Base-by-base conservation (phyloP, 2,797 vertebrate genomes). In the Sebastes reedi region DNA sequence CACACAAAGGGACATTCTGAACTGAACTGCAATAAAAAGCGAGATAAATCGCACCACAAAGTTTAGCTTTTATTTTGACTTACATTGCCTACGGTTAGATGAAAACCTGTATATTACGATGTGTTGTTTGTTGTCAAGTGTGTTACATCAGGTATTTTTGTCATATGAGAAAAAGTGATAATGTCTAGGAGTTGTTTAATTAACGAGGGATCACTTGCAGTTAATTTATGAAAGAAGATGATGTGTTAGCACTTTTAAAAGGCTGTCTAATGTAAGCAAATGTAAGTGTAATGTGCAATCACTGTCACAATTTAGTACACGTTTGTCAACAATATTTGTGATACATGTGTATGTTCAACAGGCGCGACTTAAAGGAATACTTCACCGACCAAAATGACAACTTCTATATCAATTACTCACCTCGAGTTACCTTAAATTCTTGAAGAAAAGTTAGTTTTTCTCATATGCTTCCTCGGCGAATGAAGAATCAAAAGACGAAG, bases 391-490 rank as follows among this genome's bases (percentile, higher is more conserved):
- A 30, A 10, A 60, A 60, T 60, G 27, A 18, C 16, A 29, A 30
- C 1, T 60, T 20, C 27, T 60, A 1, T 30, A 60, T 30, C 58
- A 20, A 20, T 30, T 60, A 20, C 8, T 25, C 27, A 60, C 58
- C 14, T 29, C 1, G 4, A 1, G 27, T 60, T 20, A 20, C 46
- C 18, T 50, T 50, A 8, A 46, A 46, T 3, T 46, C 42, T 18
- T 18, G 42, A 46, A 2, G 42, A 0, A 50, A 50, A 50, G 16
- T 18, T 50, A 20, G 1, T n/a, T 50, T 50, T 50, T 50, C 8
- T 50, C 18, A 0, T 0, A 50, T 50, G 0, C 46, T 0, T 50
- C 46, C 46, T 9, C 4, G 18, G 8, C 8, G 46, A 52, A 52
- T n/a, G 18, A 52, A 52, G 20, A 46, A 52, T n/a, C 8, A 20